phyloP scores from a whole-genome alignment of 2,113 vertebrate genomes.

The Phalacrocorax aristotelis region DNA sequence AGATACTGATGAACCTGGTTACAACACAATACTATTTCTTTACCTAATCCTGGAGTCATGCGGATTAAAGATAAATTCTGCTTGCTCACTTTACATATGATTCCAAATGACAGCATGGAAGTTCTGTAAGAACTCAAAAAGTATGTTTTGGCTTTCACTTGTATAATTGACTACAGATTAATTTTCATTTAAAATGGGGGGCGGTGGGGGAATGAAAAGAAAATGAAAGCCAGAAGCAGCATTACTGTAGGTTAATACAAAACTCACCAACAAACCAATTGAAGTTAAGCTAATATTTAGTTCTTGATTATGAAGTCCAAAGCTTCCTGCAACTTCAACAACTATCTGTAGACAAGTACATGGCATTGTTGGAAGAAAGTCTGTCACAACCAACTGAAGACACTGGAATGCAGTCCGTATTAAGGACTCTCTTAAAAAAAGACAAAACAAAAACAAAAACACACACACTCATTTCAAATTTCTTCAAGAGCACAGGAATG shows the following conservation, averaged over 20 bases:
- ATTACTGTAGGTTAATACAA: not conserved
- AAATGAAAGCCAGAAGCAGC: not conserved
- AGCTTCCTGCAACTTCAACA: conserved; percentile 97
- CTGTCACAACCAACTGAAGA: conserved; percentile 98
- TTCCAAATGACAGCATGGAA: not conserved
- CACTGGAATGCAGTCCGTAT: conserved; percentile 99
- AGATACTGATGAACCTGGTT: not conserved
- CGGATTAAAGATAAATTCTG: not conserved
- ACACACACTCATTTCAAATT: conserved; percentile 8
- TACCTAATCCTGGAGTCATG: not conserved
- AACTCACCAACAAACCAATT: conserved; percentile 93
- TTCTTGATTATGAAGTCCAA: conserved; percentile 98
- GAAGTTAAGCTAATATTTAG: conserved; percentile 99
- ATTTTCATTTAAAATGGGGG: not conserved
- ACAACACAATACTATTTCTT: not conserved
- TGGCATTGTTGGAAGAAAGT: conserved; percentile 98
- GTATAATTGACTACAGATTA: not conserved
- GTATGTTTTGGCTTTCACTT: not conserved
- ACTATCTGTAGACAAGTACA: conserved; percentile 98
- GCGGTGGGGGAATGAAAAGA: not conserved
- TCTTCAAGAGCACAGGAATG: not conserved
- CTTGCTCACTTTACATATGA: not conserved
- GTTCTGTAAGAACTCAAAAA: not conserved
- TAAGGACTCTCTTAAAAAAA: conserved; percentile 87
- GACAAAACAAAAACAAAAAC: conserved; percentile 11